Conservation (phyloP, 2,113 vertebrate genomes). For the Poeciliopsis prolifica region DNA sequence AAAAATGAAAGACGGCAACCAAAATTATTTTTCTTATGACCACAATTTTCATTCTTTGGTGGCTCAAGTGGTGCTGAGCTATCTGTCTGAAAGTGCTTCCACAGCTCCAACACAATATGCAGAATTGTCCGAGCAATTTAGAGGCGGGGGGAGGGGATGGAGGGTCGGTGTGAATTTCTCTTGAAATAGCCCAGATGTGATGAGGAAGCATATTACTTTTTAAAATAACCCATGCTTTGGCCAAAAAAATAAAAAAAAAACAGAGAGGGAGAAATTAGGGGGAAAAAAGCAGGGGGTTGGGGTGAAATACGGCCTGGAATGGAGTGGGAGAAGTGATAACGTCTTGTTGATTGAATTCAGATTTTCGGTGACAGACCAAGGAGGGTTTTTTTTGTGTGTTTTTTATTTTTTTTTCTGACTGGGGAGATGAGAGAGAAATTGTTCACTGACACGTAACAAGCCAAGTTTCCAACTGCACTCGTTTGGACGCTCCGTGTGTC, state of each 20-base stretch:
- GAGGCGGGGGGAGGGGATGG: neutral
- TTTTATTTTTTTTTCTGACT: constrained; percentile 19
- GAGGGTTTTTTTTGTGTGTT: constrained; percentile 2
- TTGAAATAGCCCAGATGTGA: constrained; percentile 72
- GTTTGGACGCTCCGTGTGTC: constrained; percentile 44
- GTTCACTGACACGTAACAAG: constrained; percentile 43
- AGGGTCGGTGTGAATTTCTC: constrained; percentile 61
- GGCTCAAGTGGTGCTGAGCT: constrained; percentile 51
- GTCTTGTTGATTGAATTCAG: constrained; percentile 72
- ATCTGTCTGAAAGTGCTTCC: constrained; percentile 68
- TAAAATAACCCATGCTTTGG: constrained; percentile 61
- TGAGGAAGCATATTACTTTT: constrained; percentile 71
- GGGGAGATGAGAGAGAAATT: constrained; percentile 45
- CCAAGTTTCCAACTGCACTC: constrained; percentile 55
- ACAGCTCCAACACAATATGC: constrained; percentile 65
- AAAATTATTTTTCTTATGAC: constrained; percentile 71
- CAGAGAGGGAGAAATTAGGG: constrained; percentile 15
- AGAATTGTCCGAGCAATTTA: constrained; percentile 65
- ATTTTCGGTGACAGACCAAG: constrained; percentile 60
- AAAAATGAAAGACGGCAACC: constrained; percentile 64
- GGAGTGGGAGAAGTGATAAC: constrained; percentile 63
- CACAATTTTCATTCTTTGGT: constrained; percentile 74
- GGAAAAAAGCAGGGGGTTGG: neutral
- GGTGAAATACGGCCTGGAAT: constrained; percentile 45
- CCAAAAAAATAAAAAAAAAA: constrained; percentile 52